Evolutionary conservation across 2,797 vertebrate genomes (phyloP).

Genomic region (Apogon talboti): DNA sequence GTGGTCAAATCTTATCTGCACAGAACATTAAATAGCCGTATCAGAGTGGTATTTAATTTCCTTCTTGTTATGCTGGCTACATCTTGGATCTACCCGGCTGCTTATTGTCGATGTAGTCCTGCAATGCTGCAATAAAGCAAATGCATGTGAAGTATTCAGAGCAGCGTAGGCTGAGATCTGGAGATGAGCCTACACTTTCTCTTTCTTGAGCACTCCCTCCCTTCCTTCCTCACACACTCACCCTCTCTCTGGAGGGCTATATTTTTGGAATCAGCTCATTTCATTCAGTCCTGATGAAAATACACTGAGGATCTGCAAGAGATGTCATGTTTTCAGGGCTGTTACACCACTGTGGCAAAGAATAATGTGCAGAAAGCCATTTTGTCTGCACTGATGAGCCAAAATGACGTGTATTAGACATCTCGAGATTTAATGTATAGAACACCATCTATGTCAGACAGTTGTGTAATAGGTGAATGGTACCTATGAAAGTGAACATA

Average conservation of each 20-base stretch:
- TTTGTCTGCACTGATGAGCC: slow-evolving; percentile 19
- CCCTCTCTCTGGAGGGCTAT: slow-evolving; percentile 63
- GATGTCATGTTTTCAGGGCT: slow-evolving; percentile 52
- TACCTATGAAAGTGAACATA: not conserved
- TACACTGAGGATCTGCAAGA: slow-evolving; percentile 59
- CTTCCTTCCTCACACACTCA: slow-evolving; percentile 17
- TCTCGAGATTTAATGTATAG: not conserved
- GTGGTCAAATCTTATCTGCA: slow-evolving; percentile 5
- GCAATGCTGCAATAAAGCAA: slow-evolving; percentile 45
- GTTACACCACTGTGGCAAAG: slow-evolving; percentile 39
- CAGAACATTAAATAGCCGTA: not conserved
- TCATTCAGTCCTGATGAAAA: slow-evolving; percentile 72
- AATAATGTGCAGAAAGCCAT: slow-evolving; percentile 6
- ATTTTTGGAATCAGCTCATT: slow-evolving; percentile 80
- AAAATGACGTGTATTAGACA: not conserved
- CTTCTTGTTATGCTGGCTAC: slow-evolving; percentile 1
- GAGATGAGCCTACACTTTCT: slow-evolving; percentile 45
- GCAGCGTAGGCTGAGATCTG: slow-evolving; percentile 63
- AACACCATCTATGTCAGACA: not conserved
- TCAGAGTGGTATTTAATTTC: not conserved
- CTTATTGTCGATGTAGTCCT: slow-evolving; percentile 29
- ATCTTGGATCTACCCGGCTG: slow-evolving; percentile 14
- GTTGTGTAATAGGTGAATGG: not conserved
- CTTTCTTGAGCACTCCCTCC: slow-evolving; percentile 6
- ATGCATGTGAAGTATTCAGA: slow-evolving; percentile 58